Percentiles rank a stretch among this genome's conserved stretches.
Conservation (phyloP, 2,888 invertebrate species). For the Marasmarcha lunaedactyla region DNA sequence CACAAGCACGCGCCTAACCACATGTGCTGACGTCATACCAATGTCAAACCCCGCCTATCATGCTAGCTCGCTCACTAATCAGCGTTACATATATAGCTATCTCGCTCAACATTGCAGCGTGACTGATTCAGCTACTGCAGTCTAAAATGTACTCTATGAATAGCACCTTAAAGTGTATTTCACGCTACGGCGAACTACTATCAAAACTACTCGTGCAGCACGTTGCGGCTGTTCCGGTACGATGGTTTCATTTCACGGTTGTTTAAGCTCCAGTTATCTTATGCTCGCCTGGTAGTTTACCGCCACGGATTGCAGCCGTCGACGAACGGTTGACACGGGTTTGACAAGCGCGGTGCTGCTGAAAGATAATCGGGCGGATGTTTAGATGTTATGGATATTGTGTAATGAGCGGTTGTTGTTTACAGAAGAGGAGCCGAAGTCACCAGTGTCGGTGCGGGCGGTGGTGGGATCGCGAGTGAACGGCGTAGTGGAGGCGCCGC, state of each 20-base stretch:
- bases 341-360: conserved; percentile 51
- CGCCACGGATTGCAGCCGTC: conserved; percentile 66
- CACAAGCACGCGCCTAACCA: conserved; percentile 41
- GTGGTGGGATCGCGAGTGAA: conserved; percentile 47
- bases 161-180: too few relatives aligned
- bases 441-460: conserved; percentile 51
- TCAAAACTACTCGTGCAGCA: conserved; percentile 20
- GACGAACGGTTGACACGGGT: conserved; percentile 58
- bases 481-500: conserved; percentile 34
- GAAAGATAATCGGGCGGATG: conserved; percentile 6
- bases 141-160: conserved; percentile 15
- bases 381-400: conserved; percentile 13
- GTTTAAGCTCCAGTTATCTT: conserved; percentile 25
- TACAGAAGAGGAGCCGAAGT: conserved; percentile 64
- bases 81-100: conserved; percentile 19
- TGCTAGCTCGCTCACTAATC: conserved; percentile 30
- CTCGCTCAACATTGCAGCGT: conserved; percentile 42
- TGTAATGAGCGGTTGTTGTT: conserved; percentile 31
- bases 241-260: conserved; percentile 23
- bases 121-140: conserved; percentile 26
- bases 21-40: conserved; percentile 51
- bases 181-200: too few relatives aligned
- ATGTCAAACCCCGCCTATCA: conserved; percentile 36
- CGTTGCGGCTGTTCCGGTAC: conserved; percentile 28
- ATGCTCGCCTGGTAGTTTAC: conserved; percentile 64